Evolutionary conservation across 2,113 vertebrate species (phyloP), one percentile per base, ranked within the genome.

Genomic region (Camelus dromedarius): DNA sequence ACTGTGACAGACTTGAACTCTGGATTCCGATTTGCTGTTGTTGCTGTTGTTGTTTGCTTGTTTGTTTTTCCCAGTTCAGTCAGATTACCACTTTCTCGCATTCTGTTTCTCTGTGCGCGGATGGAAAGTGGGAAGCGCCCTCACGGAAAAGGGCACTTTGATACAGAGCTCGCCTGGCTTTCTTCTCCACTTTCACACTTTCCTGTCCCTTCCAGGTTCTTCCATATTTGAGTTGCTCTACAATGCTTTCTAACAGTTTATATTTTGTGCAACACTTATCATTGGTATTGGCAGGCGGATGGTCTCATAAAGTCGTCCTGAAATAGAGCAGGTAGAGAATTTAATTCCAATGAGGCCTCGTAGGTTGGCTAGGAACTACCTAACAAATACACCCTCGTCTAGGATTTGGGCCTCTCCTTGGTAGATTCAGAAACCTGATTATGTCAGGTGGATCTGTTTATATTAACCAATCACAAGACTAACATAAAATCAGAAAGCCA

Each of bases 401-500:
- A n/a, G 10, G 16, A 85, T 26, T 69, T 64, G 32, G 30, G 5
- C 11, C 50, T 89, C 56, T 56, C n/a, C 48, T 77, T 64, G 52
- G 35, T 67, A 56, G 64, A 69, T 54, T 92, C 60, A 75, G 84
- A 95, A 83, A 87, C 5, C 5, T 15, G 3, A 73, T 90, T 73
- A 14, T 72, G 35, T 64, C 66, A 77, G 72, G 26, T 13, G 5
- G 18, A 88, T 73, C 84, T 96, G 12, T 80, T 52, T 79, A 72
- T 60, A 95, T n/a, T 92, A 83, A n/a, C 32, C 19, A 69, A 75
- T 80, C 52, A 52, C 67, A 90, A 67, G 67, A 75, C 30, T 62
- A 76, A 93, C n/a, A 67, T 52, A 95, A 94, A 95, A 64, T 6
- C 30, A 54, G 48, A 94, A 93, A 83, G 50, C 16, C 15, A 52